Evolutionary conservation across 1,140 invertebrate species (phyloP), one percentile per base, ranked within the genome.

Genomic region (Ditylenchus dipsaci): DNA sequence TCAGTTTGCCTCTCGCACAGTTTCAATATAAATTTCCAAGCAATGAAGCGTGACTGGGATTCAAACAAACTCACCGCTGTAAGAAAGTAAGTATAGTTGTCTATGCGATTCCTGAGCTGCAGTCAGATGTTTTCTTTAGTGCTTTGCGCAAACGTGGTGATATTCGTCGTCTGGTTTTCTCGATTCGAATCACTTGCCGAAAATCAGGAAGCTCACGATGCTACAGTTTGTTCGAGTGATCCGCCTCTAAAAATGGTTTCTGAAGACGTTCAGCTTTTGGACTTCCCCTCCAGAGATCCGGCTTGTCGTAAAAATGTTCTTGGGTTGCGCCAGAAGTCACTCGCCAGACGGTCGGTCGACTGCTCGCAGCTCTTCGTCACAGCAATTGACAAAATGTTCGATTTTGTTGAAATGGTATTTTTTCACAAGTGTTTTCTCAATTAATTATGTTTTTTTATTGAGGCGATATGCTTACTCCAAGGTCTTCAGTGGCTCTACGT

Each of bases 341-440:
- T 53, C 49, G 8, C 49, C 49, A 21, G 8, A 8, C 15, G 49
- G 3, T 17, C 23, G 23, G 3, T 26, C 43, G n/a, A 45, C 49
- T 53, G 49, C 49, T 17, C n/a, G 15, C 8, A 53, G 49, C 23
- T 53, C 49, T 21, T 53, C 49, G 8, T 53, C 49, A 53, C n/a
- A 61, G 38, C 29, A 8, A 61, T 61, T 19, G 59, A 61, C 26
- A 19, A 43, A 61, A 61, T 61, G 38, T 61, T 61, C 29, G 59
- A 19, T n/a, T 61, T 61, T n/a, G 59, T 61, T 3, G 29, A 61
- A 61, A 19, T 21, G 27, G 59, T 61, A 21, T 7, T n/a, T 30
- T 61, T 33, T 38, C 11, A 38, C 11, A 3, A 38, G 33, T 38
- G 33, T 38, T 38, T 38, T 38, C 33, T 38, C 11, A 38, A 3